Conservation (phyloP, 2,888 invertebrate genomes). For the Acleris sparsana region DNA sequence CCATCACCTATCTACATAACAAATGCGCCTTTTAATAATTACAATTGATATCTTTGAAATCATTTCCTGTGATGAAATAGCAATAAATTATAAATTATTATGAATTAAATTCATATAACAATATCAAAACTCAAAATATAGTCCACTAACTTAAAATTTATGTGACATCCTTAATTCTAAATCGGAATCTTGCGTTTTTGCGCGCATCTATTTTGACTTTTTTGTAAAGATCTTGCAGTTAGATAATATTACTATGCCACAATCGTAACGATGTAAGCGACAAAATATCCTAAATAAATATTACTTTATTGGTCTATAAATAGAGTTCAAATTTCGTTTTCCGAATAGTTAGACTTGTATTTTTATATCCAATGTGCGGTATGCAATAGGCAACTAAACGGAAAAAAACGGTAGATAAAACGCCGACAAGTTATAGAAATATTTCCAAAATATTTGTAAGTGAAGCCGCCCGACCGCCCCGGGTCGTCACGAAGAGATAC, state of each 20-base stretch:
- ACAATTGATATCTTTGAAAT: too few relatives aligned
- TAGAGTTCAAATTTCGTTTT: conserved; percentile 38
- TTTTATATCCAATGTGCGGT: conserved; percentile 26
- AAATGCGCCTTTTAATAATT: too few relatives aligned
- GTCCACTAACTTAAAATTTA: conserved; percentile 52
- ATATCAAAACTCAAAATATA: too few relatives aligned
- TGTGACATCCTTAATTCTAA: conserved; percentile 64
- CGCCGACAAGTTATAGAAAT: conserved; percentile 81
- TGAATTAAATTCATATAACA: conserved; percentile 26
- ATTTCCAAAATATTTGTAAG: conserved; percentile 83
- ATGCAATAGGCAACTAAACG: conserved; percentile 76
- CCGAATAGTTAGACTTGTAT: not conserved
- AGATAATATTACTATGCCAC: conserved; percentile 64
- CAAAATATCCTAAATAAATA: conserved; percentile 30
- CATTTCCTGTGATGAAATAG: too few relatives aligned
- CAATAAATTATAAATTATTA: conserved; percentile 4
- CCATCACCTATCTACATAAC: too few relatives aligned
- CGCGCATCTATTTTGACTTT: conserved; percentile 75
- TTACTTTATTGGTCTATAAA: rapidly evolving
- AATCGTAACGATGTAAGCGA: conserved; percentile 40
- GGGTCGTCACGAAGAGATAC: conserved; percentile 53
- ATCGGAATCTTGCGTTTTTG: conserved; percentile 69
- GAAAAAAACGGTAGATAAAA: conserved; percentile 82
- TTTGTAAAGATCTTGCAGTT: conserved; percentile 76
- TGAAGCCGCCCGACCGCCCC: conserved; percentile 63